Evolutionary conservation across 2,113 vertebrate species (phyloP), one percentile per base, ranked within the genome.

Genomic region (Sclerurus mexicanus): DNA sequence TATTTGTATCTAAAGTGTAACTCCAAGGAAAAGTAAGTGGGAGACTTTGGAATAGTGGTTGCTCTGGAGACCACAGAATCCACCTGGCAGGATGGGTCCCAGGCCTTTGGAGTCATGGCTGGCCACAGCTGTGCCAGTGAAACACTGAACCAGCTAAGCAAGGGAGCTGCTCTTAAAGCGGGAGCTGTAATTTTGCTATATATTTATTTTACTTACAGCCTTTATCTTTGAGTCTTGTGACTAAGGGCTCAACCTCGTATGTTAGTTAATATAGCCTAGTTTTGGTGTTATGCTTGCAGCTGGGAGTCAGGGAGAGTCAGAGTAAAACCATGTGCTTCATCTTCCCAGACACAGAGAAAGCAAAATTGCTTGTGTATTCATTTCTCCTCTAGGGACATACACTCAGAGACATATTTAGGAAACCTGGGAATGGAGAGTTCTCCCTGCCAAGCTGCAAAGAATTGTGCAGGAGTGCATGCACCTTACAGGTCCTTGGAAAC

Each of bases 61-160:
- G 10, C 3, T 35, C 18, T 80, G 63, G 22, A 77, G 40, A 40
- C 25, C 15, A 7, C 11, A 14, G 24, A 30, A 68, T 46, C 44
- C 18, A 58, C 4, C 50, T 25, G 33, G 30, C 21, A 89, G 16
- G 35, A 8, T 55, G 33, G 6, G 15, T 35, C 30, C 6, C 35
- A 40, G n/a, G 17, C 6, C 44, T 64, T 47, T 35, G 16, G 10
- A 42, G 21, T 20, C 44, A 8, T 4, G 20, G 8, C 47, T 74
- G 37, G 52, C 7, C 40, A 39, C 25, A 68, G 35, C 9, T 0
- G 0, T 44, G 64, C 30, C 20, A 22, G 3, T 69, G 50, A 25
- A n/a, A 46, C 59, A 8, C 16, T 18, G 40, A 74, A 35, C 15
- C 46, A 74, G 64, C 73, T 85, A 72, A 78, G 25, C 23, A 44